Evolutionary conservation across 2,797 vertebrate species (phyloP).

Genomic region (Ctenosaura bakeri): DNA sequence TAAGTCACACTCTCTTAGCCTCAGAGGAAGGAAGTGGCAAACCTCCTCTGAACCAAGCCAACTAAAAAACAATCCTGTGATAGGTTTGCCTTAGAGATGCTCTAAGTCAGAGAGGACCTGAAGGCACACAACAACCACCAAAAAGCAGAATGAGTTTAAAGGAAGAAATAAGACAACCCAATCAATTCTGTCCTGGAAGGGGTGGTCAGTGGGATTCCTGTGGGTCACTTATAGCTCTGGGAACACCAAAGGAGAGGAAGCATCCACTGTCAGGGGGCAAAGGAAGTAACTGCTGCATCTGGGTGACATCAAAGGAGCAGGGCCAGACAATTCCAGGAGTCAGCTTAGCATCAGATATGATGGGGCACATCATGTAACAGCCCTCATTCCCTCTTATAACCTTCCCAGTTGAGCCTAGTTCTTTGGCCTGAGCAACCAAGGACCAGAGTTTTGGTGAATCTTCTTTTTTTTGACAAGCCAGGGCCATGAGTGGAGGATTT

Average conservation of each 20-base stretch:
- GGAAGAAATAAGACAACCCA: background rate
- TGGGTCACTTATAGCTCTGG: background rate
- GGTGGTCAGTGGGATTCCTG: background rate
- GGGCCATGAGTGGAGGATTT: too few species aligned
- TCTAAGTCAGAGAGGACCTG: too few species aligned
- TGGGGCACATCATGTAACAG: background rate
- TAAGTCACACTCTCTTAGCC: too few species aligned
- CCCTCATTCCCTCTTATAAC: background rate
- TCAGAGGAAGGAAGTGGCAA: too few species aligned
- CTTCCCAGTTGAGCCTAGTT: background rate
- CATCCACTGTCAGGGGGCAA: background rate
- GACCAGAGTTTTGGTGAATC: too few species aligned
- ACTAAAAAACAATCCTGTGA: too few species aligned
- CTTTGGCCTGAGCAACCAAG: background rate
- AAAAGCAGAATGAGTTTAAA: background rate
- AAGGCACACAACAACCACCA: background rate
- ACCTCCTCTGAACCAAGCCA: too few species aligned
- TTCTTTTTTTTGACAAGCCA: too few species aligned
- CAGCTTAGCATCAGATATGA: background rate
- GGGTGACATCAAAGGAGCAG: background rate
- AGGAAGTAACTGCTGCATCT: background rate
- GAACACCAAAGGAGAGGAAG: fast-evolving
- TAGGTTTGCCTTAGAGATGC: too few species aligned
- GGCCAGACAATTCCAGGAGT: background rate
- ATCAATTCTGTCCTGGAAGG: too few species aligned